These are phyloP conservation scores for Apostichopus leukothele DNA, from an alignment of 53 echinoderm and acorn worm species.

Conservation along the genomic window DNA sequence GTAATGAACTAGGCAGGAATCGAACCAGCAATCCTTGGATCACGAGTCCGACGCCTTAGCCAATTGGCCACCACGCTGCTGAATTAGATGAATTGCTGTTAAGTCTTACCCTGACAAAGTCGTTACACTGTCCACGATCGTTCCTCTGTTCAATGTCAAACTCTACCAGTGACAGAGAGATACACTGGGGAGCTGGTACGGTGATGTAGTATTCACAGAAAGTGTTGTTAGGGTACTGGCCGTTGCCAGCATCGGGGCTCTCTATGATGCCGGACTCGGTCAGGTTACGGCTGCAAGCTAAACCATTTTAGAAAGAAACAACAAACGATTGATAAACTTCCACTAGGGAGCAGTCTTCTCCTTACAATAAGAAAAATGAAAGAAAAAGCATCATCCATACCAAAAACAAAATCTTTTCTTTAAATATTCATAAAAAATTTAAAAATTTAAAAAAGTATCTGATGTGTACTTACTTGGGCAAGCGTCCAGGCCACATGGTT, in stretches of 20 bases:
- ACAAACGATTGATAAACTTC: no score
- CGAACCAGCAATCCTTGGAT: no score
- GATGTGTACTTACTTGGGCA: slow-evolving; percentile 49
- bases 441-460: no score
- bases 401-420: no score
- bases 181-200: background rate
- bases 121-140: slow-evolving; percentile 28
- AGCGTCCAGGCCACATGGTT: slow-evolving; percentile 28
- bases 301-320: background rate
- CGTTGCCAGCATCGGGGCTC: background rate
- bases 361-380: no score
- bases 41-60: no score
- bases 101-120: slow-evolving; percentile 24
- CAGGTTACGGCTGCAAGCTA: slow-evolving; percentile 1
- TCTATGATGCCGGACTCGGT: slow-evolving; percentile 15
- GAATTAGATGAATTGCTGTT: no score
- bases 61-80: no score
- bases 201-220: slow-evolving; percentile 16
- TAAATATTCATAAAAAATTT: no score
- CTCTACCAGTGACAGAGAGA: slow-evolving; percentile 17
- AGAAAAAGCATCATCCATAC: no score
- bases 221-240: slow-evolving; percentile 32
- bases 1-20: no score
- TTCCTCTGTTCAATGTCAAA: slow-evolving; percentile 25
- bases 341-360: no score